Evolutionary conservation across 2,113 vertebrate genomes (phyloP).

Genomic region (Melanostigma gelatinosum): DNA sequence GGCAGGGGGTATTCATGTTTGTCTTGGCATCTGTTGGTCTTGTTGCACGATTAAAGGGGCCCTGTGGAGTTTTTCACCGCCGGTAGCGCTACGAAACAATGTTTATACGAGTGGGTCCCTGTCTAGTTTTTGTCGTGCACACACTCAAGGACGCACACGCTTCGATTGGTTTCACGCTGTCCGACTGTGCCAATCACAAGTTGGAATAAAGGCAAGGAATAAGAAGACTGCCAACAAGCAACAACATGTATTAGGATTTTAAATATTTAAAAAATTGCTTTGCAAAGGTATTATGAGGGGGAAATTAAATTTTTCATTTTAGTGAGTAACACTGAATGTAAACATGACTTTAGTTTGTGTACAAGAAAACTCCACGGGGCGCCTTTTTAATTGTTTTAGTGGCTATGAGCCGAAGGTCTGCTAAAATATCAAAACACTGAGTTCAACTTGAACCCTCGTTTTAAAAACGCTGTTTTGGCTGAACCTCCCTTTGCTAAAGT

Average conservation of each 20-base stretch:
- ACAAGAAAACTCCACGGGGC: neutral
- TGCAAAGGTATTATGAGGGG: neutral
- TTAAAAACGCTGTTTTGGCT: neutral
- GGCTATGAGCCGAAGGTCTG: too few species aligned
- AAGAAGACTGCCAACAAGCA: neutral
- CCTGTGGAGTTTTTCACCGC: neutral
- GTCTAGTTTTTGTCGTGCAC: neutral
- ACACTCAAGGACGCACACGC: neutral
- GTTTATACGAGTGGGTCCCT: neutral
- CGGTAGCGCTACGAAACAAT: neutral
- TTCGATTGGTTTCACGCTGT: neutral
- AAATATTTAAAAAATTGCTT: neutral
- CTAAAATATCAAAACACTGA: neutral
- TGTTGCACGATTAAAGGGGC: neutral
- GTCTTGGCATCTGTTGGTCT: neutral
- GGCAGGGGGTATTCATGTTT: neutral
- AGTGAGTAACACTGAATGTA: neutral
- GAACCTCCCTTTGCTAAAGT: neutral
- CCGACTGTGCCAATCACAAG: neutral
- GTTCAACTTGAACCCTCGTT: neutral
- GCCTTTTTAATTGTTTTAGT: neutral
- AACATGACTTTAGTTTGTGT: neutral
- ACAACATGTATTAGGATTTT: neutral
- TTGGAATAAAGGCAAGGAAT: neutral
- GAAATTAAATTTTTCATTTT: neutral